phyloP scores from a whole-genome alignment of 2,888 invertebrate genomes.

The Ormyrus nitidulus region DNA sequence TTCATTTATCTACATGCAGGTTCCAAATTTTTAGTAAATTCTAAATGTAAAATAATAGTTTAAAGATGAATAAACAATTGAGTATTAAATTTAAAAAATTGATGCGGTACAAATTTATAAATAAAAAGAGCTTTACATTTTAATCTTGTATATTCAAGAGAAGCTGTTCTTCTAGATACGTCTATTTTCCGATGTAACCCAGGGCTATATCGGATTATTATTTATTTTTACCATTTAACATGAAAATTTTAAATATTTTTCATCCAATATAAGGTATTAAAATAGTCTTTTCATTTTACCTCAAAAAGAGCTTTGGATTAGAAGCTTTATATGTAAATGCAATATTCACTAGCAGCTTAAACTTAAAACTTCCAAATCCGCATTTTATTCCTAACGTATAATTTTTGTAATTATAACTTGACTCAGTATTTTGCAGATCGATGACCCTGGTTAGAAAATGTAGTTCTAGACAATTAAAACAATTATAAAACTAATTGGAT shows the following conservation, averaged over 20 bases:
- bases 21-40: no score
- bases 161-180: conserved; percentile 44
- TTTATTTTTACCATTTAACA: conserved; percentile 8
- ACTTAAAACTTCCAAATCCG: conserved; percentile 37
- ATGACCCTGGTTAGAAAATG: conserved; percentile 39
- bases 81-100: background rate
- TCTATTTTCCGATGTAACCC: conserved; percentile 3
- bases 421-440: conserved; percentile 14
- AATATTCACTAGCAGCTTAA: conserved; percentile 45
- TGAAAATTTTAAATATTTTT: conserved; percentile 38
- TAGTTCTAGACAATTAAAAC: conserved; percentile 17
- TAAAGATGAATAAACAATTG: background rate
- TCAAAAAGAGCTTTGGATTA: conserved; percentile 50
- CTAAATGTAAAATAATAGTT: no score
- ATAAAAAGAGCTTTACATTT: background rate
- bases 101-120: background rate
- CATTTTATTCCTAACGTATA: conserved; percentile 35
- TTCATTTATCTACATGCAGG: background rate
- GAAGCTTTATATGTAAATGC: conserved; percentile 50
- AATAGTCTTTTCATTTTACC: conserved; percentile 52
- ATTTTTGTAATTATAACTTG: conserved; percentile 28
- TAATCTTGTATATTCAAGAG: background rate
- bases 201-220: background rate
- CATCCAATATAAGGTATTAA: conserved; percentile 49
- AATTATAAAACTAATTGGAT: conserved; percentile 29